Evolutionary conservation across 2,113 vertebrate genomes (phyloP).

Genomic region (Festucalex cinctus): DNA sequence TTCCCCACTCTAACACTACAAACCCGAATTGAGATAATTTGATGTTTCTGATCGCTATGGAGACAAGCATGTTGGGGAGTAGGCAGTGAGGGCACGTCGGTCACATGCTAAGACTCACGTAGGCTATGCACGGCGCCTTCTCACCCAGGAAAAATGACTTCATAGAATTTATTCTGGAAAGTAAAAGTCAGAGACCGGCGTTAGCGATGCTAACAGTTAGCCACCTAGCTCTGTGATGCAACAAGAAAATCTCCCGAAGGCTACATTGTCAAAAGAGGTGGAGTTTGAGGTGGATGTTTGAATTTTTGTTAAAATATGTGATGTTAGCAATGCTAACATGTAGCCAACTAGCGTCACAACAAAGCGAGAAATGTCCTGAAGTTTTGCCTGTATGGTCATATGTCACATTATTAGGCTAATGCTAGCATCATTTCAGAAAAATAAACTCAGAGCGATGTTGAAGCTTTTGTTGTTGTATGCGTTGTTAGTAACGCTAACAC

Average conservation of each 20-base stretch:
- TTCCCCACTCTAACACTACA: neutral
- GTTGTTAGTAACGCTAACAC: neutral
- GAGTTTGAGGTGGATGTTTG: too few relatives aligned
- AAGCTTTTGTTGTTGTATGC: neutral
- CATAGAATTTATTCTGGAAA: neutral
- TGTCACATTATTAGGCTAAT: too few relatives aligned
- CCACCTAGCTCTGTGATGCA: too few relatives aligned
- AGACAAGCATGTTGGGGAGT: neutral
- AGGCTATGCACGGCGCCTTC: neutral
- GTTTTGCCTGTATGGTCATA: too few relatives aligned
- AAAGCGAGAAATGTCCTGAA: too few relatives aligned
- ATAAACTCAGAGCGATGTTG: neutral
- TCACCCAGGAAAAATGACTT: neutral
- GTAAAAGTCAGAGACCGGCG: too few relatives aligned
- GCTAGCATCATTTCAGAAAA: neutral
- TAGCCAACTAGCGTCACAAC: too few relatives aligned
- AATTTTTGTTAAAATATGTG: too few relatives aligned
- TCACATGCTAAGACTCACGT: neutral
- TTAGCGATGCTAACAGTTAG: too few relatives aligned
- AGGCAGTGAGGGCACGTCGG: neutral
- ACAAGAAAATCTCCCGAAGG: too few relatives aligned
- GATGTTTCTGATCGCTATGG: neutral
- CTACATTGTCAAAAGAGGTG: too few relatives aligned
- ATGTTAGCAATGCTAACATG: too few relatives aligned
- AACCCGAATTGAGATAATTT: neutral